Evolutionary conservation across 64 coral and sea anemone genomes (phyloP).

Genomic region (Orbicella faveolata): DNA sequence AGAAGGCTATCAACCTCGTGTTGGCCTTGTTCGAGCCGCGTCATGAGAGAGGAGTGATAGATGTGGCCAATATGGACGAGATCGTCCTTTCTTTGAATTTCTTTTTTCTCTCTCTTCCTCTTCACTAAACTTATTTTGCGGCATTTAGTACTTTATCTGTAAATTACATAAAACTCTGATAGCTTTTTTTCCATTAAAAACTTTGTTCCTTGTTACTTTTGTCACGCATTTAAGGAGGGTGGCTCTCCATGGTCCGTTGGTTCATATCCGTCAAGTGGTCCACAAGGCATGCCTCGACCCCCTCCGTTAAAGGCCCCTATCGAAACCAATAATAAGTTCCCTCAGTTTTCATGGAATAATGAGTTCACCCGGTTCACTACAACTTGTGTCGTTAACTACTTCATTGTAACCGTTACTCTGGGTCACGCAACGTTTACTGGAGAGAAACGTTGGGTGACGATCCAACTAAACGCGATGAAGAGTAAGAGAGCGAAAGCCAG

Average conservation of each 20-base stretch:
- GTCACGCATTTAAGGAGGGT: conserved; percentile 58
- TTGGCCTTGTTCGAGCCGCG: background rate
- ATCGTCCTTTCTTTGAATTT: background rate
- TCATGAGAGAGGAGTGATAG: background rate
- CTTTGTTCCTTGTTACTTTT: conserved; percentile 16
- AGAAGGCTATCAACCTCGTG: background rate
- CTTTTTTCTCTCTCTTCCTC: background rate
- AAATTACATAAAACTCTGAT: conserved; percentile 59
- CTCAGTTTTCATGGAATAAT: background rate
- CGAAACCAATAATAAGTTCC: background rate
- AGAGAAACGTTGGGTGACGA: too few relatives aligned
- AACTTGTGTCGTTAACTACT: too few relatives aligned
- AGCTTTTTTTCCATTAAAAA: conserved; percentile 39
- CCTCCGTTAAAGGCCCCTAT: conserved; percentile 31
- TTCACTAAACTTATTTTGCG: conserved; percentile 38
- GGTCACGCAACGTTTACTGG: too few relatives aligned
- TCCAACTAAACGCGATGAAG: too few relatives aligned
- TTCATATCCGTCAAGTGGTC: conserved; percentile 51
- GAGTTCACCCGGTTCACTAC: too few relatives aligned
- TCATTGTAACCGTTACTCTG: too few relatives aligned
- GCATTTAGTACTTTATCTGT: conserved; percentile 49
- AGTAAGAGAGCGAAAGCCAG: too few relatives aligned
- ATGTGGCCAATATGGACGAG: background rate
- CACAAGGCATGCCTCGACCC: conserved; percentile 41
- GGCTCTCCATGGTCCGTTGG: conserved; percentile 43